Conservation (phyloP, 2,888 invertebrate genomes). For the Agrotis puta region DNA sequence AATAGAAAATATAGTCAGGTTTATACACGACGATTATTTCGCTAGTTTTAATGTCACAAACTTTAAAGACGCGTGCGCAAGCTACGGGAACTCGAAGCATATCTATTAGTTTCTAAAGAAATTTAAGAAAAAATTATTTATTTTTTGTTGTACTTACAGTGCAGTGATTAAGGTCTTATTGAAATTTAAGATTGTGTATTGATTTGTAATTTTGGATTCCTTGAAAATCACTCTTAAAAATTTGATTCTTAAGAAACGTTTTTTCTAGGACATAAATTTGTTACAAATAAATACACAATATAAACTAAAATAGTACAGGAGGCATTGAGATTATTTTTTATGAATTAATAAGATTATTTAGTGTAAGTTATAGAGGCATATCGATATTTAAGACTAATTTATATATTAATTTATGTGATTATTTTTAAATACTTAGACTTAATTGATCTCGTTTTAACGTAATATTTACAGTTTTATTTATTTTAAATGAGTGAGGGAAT, state of each 20-base stretch:
- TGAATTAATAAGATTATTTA: conserved; percentile 42
- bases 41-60: conserved; percentile 96
- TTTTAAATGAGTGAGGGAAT: not conserved
- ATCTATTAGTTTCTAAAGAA: conserved; percentile 61
- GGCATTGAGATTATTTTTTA: conserved; percentile 39
- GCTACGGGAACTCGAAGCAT: conserved; percentile 79
- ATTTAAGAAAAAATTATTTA: conserved; percentile 34
- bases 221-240: not conserved
- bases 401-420: conserved; percentile 38
- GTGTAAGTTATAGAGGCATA: conserved; percentile 34
- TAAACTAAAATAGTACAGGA: not conserved
- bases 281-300: conserved; percentile 24
- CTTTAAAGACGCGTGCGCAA: conserved; percentile 95
- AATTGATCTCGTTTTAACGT: conserved; percentile 56
- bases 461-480: conserved; percentile 37
- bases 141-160: conserved; percentile 44
- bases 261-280: no score
- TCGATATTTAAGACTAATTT: conserved; percentile 47
- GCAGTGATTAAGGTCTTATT: conserved; percentile 5
- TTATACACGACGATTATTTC: conserved; percentile 97
- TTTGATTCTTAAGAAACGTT: no score
- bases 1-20: conserved; percentile 96
- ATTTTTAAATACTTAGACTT: conserved; percentile 31
- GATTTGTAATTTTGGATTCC: not conserved
- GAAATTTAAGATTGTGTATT: conserved; percentile 4